A percentile compares a stretch with the other conserved stretches of the same genome.
phyloP scores from a whole-genome alignment of 1,140 invertebrate genomes.

The Capitella teleta region DNA sequence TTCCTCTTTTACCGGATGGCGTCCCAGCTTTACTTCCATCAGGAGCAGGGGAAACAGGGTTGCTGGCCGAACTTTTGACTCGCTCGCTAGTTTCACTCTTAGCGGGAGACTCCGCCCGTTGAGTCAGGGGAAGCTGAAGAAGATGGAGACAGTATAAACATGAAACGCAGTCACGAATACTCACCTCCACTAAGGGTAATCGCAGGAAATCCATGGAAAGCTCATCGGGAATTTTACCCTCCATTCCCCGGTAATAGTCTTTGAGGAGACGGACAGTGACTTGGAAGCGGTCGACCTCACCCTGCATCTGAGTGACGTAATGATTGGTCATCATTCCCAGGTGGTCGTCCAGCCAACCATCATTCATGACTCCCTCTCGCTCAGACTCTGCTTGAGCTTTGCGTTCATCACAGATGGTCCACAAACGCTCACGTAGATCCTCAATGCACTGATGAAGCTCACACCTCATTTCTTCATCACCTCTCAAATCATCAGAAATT shows the following conservation, averaged over 20 bases:
- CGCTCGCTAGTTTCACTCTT: too few relatives aligned
- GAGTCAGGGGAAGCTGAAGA: too few relatives aligned
- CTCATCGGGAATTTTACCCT: constrained; percentile 36
- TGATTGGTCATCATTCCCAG: constrained; percentile 39
- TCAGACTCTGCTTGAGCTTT: constrained; percentile 40
- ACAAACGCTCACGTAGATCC: constrained; percentile 38
- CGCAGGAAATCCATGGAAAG: constrained; percentile 30
- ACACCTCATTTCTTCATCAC: constrained; percentile 38
- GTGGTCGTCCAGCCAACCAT: constrained; percentile 41
- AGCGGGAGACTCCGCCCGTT: too few relatives aligned
- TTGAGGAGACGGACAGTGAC: constrained; percentile 37
- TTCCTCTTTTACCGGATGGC: too few relatives aligned
- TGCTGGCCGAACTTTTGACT: too few relatives aligned
- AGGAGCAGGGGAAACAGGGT: too few relatives aligned
- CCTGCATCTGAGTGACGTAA: constrained; percentile 40
- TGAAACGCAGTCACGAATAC: neutral
- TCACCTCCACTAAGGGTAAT: constrained; percentile 38
- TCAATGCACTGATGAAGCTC: constrained; percentile 41
- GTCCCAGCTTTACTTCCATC: too few relatives aligned
- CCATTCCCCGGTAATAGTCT: constrained; percentile 41
- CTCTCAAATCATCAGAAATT: constrained; percentile 38
- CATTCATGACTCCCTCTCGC: constrained; percentile 29
- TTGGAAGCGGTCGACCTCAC: constrained; percentile 38
- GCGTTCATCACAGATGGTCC: constrained; percentile 39
- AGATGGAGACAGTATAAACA: too few relatives aligned